Conservation (phyloP, 2,113 vertebrate genomes). For the Ahaetulla prasina region DNA sequence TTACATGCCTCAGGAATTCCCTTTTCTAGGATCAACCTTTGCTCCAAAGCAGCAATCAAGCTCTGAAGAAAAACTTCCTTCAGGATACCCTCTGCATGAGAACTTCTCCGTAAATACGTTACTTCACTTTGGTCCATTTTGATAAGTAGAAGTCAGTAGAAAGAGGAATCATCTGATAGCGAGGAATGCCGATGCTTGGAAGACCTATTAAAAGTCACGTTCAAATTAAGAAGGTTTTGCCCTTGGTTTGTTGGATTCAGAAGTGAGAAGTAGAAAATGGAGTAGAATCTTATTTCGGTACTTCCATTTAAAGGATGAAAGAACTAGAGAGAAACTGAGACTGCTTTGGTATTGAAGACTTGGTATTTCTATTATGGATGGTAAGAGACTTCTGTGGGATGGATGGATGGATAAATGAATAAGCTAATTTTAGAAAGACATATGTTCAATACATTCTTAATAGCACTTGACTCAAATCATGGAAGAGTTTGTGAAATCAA, state of each 20-base stretch:
- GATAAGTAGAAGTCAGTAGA: neutral
- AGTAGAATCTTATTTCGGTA: neutral
- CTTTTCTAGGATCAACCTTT: neutral
- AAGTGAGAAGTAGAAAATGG: neutral
- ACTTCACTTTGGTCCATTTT: neutral
- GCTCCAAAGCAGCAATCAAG: neutral
- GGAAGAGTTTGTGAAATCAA: conserved; percentile 7
- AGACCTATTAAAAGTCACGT: neutral
- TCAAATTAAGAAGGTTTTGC: neutral
- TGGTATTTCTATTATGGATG: neutral
- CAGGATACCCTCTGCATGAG: neutral
- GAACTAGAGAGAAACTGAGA: neutral
- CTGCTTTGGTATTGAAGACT: neutral
- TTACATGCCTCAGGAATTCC: neutral
- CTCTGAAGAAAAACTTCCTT: neutral
- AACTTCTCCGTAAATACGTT: neutral
- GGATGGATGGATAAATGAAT: neutral
- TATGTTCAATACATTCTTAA: neutral
- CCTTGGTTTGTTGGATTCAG: neutral
- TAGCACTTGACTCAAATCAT: neutral
- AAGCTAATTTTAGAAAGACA: neutral
- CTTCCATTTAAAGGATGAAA: neutral
- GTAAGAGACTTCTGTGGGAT: neutral
- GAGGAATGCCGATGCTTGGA: neutral
- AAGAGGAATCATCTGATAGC: neutral